Evolutionary conservation across 2,888 invertebrate genomes (phyloP), one percentile per base, ranked within the genome.

Genomic region (Pyralis farinalis): DNA sequence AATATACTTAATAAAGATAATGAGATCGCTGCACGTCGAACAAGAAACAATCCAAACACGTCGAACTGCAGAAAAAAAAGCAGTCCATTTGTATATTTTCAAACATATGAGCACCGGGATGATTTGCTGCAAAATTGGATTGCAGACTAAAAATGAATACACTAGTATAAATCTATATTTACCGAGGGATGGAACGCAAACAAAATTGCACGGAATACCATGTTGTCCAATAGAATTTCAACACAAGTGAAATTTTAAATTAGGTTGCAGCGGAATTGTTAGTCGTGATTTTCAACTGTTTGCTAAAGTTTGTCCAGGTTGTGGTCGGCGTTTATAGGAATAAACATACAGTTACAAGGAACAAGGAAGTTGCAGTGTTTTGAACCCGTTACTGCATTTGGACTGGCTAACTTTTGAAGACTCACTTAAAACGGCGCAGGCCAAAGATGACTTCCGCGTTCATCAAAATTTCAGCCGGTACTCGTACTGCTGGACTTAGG

Each of bases 101-200:
- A 25, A 25, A 27, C 28, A 2, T 30, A 21, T 16, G 25, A 22
- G 12, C 10, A 37, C 8, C 28, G 8, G 11, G 16, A 12, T 1
- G 6, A 16, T n/a, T 25, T 7, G 8, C n/a, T 25, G 41, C 55
- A 55, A 45, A 49, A 37, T 34, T 30, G 11, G n/a, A 21, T 12
- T 30, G 16, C 16, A 7, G 30, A 20, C 16, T 16, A 16, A 16
- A 16, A 16, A 16, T 16, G 22, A 30, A 37, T n/a, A 11, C 16
- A 30, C 9, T 11, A 29, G 20, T 22, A 30, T 37, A 37, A 37
- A 37, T 37, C 37, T 22, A 37, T 21, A 30, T 37, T 30, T 12
- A 31, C 37, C 21, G 25, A 21, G 12, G 30, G n/a, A 36, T 29
- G 36, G 30, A 37, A 30, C 16, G 37, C 37, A 37, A 29, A 37